A percentile compares a stretch with the other conserved stretches of the same genome.
phyloP scores from a whole-genome alignment of 2,888 invertebrate species.

The Dasypolia templi region DNA sequence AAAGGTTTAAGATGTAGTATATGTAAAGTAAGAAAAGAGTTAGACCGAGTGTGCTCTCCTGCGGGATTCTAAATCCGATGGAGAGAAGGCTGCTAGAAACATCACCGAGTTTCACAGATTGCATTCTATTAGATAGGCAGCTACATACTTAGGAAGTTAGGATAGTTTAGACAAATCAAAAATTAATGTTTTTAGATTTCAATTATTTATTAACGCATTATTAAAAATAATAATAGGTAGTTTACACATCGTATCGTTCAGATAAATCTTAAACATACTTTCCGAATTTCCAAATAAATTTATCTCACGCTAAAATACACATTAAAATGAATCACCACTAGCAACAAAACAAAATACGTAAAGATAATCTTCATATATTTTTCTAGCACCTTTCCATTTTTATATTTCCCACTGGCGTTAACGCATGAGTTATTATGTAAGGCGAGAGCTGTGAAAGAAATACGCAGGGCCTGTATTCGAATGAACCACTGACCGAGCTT shows the following conservation, averaged over 20 bases:
- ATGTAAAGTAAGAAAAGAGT: too few relatives aligned
- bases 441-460: constrained; percentile 74
- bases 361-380: constrained; percentile 42
- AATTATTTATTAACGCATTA: background rate
- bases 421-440: constrained; percentile 79
- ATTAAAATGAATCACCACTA: constrained; percentile 1
- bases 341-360: constrained; percentile 19
- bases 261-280: background rate
- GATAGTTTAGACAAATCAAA: too few relatives aligned
- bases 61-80: too few relatives aligned
- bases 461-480: constrained; percentile 72
- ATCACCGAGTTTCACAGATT: too few relatives aligned
- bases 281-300: background rate
- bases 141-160: too few relatives aligned
- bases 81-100: too few relatives aligned
- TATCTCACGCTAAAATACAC: background rate
- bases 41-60: too few relatives aligned
- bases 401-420: constrained; percentile 76
- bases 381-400: constrained; percentile 69
- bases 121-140: too few relatives aligned
- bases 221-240: background rate
- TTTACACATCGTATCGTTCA: background rate
- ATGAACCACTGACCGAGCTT: constrained; percentile 76
- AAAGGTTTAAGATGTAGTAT: too few relatives aligned
- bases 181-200: background rate